Evolutionary conservation across 2,888 invertebrate genomes (phyloP).

Genomic region (Heliconius ismenius): DNA sequence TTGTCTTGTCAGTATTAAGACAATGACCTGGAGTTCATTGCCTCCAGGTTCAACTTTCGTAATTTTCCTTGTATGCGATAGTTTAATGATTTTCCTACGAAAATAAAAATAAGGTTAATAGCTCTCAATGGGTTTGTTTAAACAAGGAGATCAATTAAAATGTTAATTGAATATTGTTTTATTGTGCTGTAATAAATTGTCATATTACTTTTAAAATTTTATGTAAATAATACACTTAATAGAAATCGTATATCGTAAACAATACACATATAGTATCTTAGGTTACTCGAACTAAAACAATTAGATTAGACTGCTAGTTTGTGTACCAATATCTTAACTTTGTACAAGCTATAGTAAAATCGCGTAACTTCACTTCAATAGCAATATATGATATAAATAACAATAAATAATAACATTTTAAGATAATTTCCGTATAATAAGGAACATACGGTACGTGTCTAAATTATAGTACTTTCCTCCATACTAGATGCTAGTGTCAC

Average conservation of each 20-base stretch:
- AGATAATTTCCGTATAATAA: constrained; percentile 19
- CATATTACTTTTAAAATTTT: background rate
- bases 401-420: background rate
- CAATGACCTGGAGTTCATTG: constrained; percentile 37
- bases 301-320: background rate
- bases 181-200: background rate
- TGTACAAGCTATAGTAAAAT: background rate
- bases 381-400: background rate
- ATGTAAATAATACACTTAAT: background rate
- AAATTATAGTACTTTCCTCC: constrained; percentile 31
- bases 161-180: background rate
- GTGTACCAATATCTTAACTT: background rate
- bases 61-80: constrained; percentile 22
- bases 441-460: constrained; percentile 31
- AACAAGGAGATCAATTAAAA: background rate
- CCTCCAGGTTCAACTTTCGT: constrained; percentile 13
- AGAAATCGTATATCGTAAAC: background rate
- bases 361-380: background rate
- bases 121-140: background rate
- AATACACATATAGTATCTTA: background rate
- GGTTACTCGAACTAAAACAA: background rate
- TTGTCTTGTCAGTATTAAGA: background rate
- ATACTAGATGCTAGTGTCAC: background rate
- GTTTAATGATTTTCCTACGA: background rate
- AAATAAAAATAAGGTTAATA: constrained; percentile 11